A percentile compares a stretch with the other conserved stretches of the same genome.
Evolutionary conservation across 2,797 vertebrate species (phyloP).

Genomic region (Poeciliopsis paucimaculata): DNA sequence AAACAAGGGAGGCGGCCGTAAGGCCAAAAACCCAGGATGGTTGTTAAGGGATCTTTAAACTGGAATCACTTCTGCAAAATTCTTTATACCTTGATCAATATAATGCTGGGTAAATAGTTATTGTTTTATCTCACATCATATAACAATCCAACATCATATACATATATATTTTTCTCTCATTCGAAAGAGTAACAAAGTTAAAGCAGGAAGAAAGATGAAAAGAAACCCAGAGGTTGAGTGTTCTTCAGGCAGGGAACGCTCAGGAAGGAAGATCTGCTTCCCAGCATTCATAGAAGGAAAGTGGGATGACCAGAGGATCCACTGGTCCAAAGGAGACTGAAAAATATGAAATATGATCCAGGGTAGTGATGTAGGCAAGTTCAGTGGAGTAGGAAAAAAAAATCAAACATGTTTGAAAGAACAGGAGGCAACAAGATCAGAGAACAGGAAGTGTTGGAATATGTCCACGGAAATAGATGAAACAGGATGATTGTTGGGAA

Average conservation of each 20-base stretch:
- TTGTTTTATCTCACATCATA: no score
- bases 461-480: not conserved
- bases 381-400: not conserved
- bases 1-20: no score
- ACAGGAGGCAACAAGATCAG: not conserved
- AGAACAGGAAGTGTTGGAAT: not conserved
- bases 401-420: not conserved
- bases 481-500: not conserved
- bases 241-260: slow-evolving; percentile 50
- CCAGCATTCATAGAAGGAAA: slow-evolving; percentile 44
- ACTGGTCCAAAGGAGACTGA: slow-evolving; percentile 8
- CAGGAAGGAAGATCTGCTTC: slow-evolving; percentile 33
- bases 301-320: not conserved
- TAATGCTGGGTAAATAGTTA: no score
- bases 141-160: no score
- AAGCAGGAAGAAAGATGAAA: slow-evolving; percentile 15
- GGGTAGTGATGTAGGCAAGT: slow-evolving; percentile 1
- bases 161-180: not conserved
- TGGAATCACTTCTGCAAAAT: no score
- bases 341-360: slow-evolving; percentile 8
- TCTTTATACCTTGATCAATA: no score
- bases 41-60: no score
- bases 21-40: no score
- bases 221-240: slow-evolving; percentile 41
- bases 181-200: slow-evolving; percentile 5